A percentile compares a stretch with the other conserved stretches of the same genome.
Conservation (phyloP, 1,140 invertebrate species). For the Penaeus japonicus region DNA sequence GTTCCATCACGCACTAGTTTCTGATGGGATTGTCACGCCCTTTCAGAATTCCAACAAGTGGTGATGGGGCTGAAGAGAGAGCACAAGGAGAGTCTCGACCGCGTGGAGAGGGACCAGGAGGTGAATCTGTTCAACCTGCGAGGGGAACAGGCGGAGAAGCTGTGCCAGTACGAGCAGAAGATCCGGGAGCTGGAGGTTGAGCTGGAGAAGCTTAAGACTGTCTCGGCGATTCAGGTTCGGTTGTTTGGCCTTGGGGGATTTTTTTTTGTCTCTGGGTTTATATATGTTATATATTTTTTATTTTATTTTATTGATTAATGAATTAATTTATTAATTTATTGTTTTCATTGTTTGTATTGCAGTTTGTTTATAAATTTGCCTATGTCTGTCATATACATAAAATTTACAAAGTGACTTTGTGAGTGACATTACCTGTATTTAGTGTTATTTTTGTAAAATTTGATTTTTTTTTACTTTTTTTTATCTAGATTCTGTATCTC, state of each 20-base stretch:
- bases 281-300: not conserved
- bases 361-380: too few relatives aligned
- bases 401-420: too few relatives aligned
- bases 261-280: not conserved
- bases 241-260: not conserved
- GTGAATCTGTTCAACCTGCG: constrained; percentile 62
- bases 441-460: too few relatives aligned
- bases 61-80: constrained; percentile 65
- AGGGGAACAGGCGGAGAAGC: constrained; percentile 64
- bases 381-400: too few relatives aligned
- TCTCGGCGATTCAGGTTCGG: constrained; percentile 63
- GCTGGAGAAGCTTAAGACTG: constrained; percentile 62
- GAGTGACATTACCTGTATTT: too few relatives aligned
- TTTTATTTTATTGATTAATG: not conserved
- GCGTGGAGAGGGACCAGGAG: constrained; percentile 62
- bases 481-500: too few relatives aligned
- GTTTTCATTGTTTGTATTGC: too few relatives aligned
- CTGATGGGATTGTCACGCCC: not conserved
- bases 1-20: not conserved
- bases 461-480: too few relatives aligned
- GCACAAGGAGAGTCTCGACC: constrained; percentile 62
- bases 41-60: constrained; percentile 64
- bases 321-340: too few relatives aligned
- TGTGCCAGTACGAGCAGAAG: constrained; percentile 63
- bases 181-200: constrained; percentile 63